Conservation (phyloP, 2,113 vertebrate genomes). For the Ameiurus melas region DNA sequence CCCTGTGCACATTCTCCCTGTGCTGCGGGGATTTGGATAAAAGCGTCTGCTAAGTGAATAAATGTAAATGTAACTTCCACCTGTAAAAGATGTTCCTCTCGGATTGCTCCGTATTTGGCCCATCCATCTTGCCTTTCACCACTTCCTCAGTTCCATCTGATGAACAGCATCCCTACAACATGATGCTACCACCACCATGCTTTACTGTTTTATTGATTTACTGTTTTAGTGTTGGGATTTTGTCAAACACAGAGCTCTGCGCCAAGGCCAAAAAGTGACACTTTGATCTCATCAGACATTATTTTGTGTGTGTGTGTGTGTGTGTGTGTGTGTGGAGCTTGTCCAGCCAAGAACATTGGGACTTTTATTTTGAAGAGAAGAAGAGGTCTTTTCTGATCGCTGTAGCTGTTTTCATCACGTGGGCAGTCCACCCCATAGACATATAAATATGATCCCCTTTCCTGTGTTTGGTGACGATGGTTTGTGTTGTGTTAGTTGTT, state of each 20-base stretch:
- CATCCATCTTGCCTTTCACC: neutral
- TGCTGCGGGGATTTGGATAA: too few relatives aligned
- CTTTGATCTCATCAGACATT: neutral
- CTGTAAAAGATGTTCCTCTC: neutral
- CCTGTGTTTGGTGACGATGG: too few relatives aligned
- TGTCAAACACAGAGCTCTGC: neutral
- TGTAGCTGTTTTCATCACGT: neutral
- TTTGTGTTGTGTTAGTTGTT: neutral
- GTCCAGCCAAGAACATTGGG: neutral
- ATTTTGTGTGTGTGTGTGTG: neutral
- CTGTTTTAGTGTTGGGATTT: neutral
- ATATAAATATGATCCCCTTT: neutral
- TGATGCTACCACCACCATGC: neutral
- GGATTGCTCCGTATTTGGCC: neutral
- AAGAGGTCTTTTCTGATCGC: neutral
- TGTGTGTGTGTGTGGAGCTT: neutral
- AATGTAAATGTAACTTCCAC: too few relatives aligned
- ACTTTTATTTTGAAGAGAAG: constrained; percentile 10
- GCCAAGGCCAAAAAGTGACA: neutral
- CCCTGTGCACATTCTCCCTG: too few relatives aligned
- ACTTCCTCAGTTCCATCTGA: neutral
- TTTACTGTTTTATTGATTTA: neutral
- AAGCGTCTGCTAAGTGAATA: too few relatives aligned
- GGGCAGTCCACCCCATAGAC: too few relatives aligned
- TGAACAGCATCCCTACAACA: neutral